Evolutionary conservation across 1,140 invertebrate genomes (phyloP).

Genomic region (Drosophila sturtevanti): DNA sequence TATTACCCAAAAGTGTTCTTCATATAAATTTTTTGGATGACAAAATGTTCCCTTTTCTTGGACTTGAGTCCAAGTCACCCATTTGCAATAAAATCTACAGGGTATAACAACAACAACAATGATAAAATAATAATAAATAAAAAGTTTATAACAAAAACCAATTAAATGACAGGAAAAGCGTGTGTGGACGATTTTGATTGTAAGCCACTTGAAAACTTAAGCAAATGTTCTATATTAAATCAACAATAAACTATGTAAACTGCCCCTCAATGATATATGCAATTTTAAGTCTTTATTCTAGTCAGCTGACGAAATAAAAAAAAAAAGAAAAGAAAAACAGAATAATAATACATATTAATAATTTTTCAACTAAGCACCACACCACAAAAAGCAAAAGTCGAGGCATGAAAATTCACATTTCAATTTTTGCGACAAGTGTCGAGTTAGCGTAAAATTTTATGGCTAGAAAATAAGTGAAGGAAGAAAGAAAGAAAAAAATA

Average conservation of each 20-base stretch:
- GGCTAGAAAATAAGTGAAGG: conserved; percentile 25
- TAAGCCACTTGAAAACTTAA: conserved; percentile 33
- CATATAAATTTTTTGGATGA: too few relatives aligned
- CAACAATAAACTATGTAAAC: conserved; percentile 6
- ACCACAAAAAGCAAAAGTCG: not conserved
- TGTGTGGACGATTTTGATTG: conserved; percentile 41
- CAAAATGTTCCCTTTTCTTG: too few relatives aligned
- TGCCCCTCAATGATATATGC: conserved; percentile 1
- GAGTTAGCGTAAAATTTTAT: conserved; percentile 77
- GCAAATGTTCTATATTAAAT: conserved; percentile 15
- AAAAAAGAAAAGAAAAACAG: not conserved
- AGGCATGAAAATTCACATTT: conserved; percentile 29
- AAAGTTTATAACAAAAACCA: too few relatives aligned
- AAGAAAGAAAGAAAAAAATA: conserved; percentile 29
- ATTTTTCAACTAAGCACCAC: conserved; percentile 2
- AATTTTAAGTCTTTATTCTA: conserved; percentile 1
- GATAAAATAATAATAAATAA: too few relatives aligned
- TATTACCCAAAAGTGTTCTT: too few relatives aligned
- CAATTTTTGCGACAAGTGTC: conserved; percentile 53
- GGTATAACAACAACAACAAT: not conserved
- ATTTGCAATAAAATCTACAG: not conserved
- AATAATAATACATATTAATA: conserved; percentile 8
- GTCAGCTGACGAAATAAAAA: not conserved
- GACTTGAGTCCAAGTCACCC: not conserved
- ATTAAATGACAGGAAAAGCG: conserved; percentile 44